Evolutionary conservation across 2,888 invertebrate genomes (phyloP).

Genomic region (Cataglyphis cursor): DNA sequence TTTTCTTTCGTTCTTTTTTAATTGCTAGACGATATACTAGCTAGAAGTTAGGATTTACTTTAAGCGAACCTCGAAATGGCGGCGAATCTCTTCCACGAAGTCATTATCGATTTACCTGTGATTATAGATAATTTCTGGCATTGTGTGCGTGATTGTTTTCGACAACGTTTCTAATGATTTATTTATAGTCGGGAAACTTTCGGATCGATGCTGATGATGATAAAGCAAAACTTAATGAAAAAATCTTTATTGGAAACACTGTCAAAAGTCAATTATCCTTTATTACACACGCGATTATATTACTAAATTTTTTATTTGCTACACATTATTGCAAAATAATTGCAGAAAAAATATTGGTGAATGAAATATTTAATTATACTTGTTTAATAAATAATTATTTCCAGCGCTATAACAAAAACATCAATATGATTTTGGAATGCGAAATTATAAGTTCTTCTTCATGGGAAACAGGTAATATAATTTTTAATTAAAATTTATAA

Average conservation of each 20-base stretch:
- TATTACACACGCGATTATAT: background rate
- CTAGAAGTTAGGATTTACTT: constrained; percentile 76
- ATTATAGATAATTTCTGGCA: constrained; percentile 35
- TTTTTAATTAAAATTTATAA: constrained; percentile 23
- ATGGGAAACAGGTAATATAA: background rate
- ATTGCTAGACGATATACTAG: constrained; percentile 72
- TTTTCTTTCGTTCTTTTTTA: constrained; percentile 67
- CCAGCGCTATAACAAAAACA: background rate
- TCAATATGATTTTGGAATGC: background rate
- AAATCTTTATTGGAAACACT: constrained; percentile 2
- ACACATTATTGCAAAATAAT: background rate
- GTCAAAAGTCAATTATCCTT: background rate
- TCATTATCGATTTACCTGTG: constrained; percentile 68
- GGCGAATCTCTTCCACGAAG: constrained; percentile 82
- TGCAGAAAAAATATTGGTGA: background rate
- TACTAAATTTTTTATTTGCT: background rate
- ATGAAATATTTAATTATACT: background rate
- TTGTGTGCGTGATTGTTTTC: background rate
- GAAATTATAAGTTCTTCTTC: background rate
- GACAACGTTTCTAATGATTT: constrained; percentile 14
- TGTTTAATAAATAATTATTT: background rate
- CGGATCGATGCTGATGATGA: constrained; percentile 12
- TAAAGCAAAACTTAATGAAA: background rate
- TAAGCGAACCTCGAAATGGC: constrained; percentile 78
- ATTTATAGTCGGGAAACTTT: constrained; percentile 10